phyloP scores from a whole-genome alignment of 2,113 vertebrate species.

The Muscicapa adusta region DNA sequence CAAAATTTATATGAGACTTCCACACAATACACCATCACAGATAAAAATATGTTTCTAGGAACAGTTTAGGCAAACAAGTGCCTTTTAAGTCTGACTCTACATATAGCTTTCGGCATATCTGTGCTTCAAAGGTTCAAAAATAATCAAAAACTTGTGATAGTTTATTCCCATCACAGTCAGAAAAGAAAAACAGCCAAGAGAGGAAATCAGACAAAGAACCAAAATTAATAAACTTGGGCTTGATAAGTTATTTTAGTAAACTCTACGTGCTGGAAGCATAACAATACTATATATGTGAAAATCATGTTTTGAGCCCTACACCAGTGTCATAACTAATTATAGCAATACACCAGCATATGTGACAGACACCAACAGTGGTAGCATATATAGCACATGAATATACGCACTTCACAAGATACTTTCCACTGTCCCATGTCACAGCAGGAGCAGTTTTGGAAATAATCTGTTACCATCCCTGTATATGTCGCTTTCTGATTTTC shows the following conservation, averaged over 20 bases:
- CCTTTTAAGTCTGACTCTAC: not conserved
- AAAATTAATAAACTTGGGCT: not conserved
- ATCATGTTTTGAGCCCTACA: not conserved
- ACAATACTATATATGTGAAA: not conserved
- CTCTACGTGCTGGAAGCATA: not conserved
- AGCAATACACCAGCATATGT: not conserved
- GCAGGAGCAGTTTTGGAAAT: not conserved
- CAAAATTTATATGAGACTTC: not conserved
- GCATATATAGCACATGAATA: not conserved
- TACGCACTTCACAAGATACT: not conserved
- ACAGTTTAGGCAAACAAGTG: not conserved
- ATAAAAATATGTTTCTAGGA: not conserved
- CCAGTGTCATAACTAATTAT: not conserved
- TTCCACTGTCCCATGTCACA: not conserved
- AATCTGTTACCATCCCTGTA: not conserved
- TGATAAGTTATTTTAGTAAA: not conserved
- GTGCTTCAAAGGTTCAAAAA: not conserved
- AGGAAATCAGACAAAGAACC: not conserved
- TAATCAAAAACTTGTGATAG: not conserved
- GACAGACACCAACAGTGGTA: not conserved
- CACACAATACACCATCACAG: not conserved
- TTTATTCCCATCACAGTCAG: not conserved
- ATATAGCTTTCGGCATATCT: not conserved
- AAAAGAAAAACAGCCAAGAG: not conserved
- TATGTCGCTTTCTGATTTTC: not conserved